These are phyloP conservation scores for Tortricodes alternella DNA, from an alignment of 2,888 invertebrate genomes.

Conservation along the genomic window DNA sequence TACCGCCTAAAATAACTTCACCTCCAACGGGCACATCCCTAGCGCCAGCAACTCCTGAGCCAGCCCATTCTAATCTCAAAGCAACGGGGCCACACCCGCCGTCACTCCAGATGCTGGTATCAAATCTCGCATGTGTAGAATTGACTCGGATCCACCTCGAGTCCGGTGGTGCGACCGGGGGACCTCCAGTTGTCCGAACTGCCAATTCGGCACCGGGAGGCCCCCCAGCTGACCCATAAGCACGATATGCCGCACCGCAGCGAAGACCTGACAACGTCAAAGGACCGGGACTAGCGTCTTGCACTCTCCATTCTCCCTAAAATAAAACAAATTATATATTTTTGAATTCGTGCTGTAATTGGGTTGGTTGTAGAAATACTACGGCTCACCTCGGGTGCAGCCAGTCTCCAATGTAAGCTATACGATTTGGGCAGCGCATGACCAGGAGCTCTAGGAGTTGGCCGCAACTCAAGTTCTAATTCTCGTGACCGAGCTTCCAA, in stretches of 20 bases:
- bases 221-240: constrained; percentile 91
- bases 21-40: constrained; percentile 74
- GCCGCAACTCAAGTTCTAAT: constrained; percentile 67
- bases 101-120: constrained; percentile 91
- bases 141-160: constrained; percentile 90
- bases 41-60: constrained; percentile 73
- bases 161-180: constrained; percentile 84
- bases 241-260: constrained; percentile 92
- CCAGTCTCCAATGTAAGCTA: constrained; percentile 86
- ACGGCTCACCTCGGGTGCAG: constrained; percentile 85
- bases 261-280: constrained; percentile 87
- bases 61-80: constrained; percentile 88
- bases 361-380: neutral
- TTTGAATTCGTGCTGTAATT: neutral
- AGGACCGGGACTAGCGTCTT: constrained; percentile 67
- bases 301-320: constrained; percentile 86
- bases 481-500: constrained; percentile 69
- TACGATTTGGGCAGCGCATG: constrained; percentile 82
- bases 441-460: constrained; percentile 63
- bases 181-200: constrained; percentile 88
- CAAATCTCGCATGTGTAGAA: constrained; percentile 90
- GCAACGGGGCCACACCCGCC: constrained; percentile 93
- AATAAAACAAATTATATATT: constrained; percentile 63
- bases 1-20: constrained; percentile 73
- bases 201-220: constrained; percentile 88